Base-by-base conservation (phyloP, 2,888 invertebrate species). In the Perithous albicinctus region DNA sequence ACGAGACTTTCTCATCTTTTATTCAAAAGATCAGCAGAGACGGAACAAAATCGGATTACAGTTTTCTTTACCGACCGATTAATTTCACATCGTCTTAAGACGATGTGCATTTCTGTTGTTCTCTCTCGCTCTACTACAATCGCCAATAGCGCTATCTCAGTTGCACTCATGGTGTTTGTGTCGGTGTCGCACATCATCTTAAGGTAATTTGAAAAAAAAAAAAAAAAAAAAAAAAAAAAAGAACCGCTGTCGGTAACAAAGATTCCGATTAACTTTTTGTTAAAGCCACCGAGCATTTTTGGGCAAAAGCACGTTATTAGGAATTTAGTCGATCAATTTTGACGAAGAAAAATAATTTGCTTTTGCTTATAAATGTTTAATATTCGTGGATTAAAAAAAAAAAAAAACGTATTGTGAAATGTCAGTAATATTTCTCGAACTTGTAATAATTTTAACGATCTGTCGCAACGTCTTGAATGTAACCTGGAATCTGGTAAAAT, bases 401-500 rank as follows among this genome's bases (percentile, higher is more conserved):
- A n/a, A 26, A 54, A n/a, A 12, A 3, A 26, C 29, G 1, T n/a
- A 18, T 8, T 59, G 59, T 29, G 18, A 59, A 59, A 18, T n/a
- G 7, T 2, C 32, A 10, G 59, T 3, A 10, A 59, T 32, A 1
- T 32, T 59, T n/a, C 26, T 18, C 59, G 59, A 2, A 32, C 12
- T 56, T 29, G 10, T 32, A 8, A 1, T 10, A 18, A 59, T 7
- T 8, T 48, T 20, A 8, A 48, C 12, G 41, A 7, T 48, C 48
- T 23, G 2, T 59, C 32, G 32, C 10, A 32, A 35, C 43, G 51
- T 23, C 46, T 48, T 46, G 59, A 70, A 29, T 54, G 63, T 70
- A n/a, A 70, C 69, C 43, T 63, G 70, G 63, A 77, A 63, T 66
- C 18, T 51, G 18, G 26, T 48, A 51, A 32, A 48, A 73, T 38